Conservation (phyloP, 1,140 invertebrate genomes). For the silkworm (Bombyx mori) region DNA sequence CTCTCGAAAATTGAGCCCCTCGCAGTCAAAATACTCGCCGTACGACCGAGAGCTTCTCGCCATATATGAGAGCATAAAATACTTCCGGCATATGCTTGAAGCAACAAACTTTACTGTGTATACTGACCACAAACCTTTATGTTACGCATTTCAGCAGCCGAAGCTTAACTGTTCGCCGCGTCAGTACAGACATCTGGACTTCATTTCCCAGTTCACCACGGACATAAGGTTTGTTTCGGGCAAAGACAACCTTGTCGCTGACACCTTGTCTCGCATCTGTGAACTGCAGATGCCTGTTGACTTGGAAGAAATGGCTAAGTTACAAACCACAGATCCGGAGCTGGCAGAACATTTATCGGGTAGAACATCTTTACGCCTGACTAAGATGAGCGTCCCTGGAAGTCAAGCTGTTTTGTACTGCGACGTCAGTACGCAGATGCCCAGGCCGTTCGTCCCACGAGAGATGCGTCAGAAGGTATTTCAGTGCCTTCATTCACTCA, state of each 20-base stretch:
- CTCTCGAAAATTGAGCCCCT: neutral
- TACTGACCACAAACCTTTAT: slow-evolving; percentile 1
- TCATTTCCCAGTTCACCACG: slow-evolving; percentile 1
- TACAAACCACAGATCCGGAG: neutral
- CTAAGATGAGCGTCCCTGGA: neutral
- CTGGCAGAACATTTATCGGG: neutral
- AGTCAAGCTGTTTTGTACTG: neutral
- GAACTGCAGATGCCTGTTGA: slow-evolving; percentile 1
- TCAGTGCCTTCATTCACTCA: no score
- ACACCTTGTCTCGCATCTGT: neutral
- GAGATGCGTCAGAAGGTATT: neutral
- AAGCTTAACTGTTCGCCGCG: neutral
- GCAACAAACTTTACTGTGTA: neutral
- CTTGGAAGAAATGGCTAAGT: neutral
- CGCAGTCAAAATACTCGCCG: no score
- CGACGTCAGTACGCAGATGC: neutral
- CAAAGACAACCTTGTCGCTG: neutral
- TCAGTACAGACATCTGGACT: neutral
- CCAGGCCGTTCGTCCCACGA: neutral
- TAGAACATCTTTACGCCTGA: neutral
- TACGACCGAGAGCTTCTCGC: no score
- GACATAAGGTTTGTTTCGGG: neutral
- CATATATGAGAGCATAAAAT: no score
- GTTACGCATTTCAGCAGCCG: neutral
- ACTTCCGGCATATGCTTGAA: slow-evolving; percentile 1